Base-by-base conservation (phyloP, 2,888 invertebrate species). In the Thysanoteuthis rhombus region DNA sequence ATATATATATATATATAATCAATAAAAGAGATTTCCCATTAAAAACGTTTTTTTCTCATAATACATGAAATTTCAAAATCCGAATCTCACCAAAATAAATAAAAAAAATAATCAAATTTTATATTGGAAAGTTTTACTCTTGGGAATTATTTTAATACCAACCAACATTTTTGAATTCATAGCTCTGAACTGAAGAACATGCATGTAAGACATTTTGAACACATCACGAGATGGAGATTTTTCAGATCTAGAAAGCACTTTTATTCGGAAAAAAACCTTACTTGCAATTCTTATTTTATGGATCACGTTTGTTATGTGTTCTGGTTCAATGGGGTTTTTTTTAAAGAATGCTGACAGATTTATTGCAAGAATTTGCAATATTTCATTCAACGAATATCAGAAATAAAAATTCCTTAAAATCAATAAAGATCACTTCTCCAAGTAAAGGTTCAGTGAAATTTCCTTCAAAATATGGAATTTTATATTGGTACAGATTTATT, bases 301-400 rank as follows among this genome's bases (percentile, higher is more conserved):
- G 52, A 52, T 52, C 25, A 22, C 22, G 52, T 52, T 75, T 75
- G 75, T 8, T n/a, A 8, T 75, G 12, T 75, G 32, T 75, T 75
- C n/a, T n/a, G n/a, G n/a, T n/a, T 75, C n/a, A 12, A 75, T 75
- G 75, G 32, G 75, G 32, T 75, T n/a, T 75, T 75, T 75, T 75
- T 75, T n/a, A 58, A n/a, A 75, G n/a, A 75, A 75, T n/a, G 75
- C n/a, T 75, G 75, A 75, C 75, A 75, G 75, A n/a, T 75, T 75
- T 75, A 75, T n/a, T 8, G n/a, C n/a, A 12, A 32, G 75, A 12
- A 32, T 75, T 75, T 75, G 1, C 75, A 75, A 75, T 75, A 75
- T 75, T 75, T 75, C 32, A 75, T 75, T n/a, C 75, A 75, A 32
- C n/a, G 10, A 75, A 75, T 75, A 75, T 32, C 8, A 75, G n/a